A percentile compares a stretch with the other conserved stretches of the same genome.
Evolutionary conservation across 2,888 invertebrate genomes (phyloP).

Genomic region (Tipula vernalis): DNA sequence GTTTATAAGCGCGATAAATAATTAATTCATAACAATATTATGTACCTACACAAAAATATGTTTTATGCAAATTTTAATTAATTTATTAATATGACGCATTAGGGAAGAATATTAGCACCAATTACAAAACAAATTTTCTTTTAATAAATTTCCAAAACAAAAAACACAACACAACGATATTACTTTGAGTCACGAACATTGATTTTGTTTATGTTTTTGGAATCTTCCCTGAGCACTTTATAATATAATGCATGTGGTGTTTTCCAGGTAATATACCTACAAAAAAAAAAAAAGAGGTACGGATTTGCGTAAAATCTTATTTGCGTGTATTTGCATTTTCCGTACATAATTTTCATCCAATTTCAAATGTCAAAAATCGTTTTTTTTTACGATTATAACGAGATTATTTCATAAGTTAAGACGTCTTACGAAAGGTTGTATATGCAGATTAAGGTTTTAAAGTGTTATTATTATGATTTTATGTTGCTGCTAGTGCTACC

Average conservation of each 20-base stretch:
- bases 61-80: background rate
- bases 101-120: background rate
- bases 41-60: background rate
- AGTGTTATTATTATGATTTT: background rate
- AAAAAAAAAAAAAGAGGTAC: background rate
- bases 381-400: background rate
- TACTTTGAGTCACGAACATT: background rate
- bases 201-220: background rate
- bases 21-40: background rate
- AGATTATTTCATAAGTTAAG: background rate
- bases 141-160: background rate
- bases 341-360: background rate
- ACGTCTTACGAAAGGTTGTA: background rate
- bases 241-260: background rate
- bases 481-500: background rate
- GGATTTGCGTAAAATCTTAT: background rate
- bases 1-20: background rate
- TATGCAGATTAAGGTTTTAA: background rate
- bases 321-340: background rate
- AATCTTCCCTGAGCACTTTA: background rate
- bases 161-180: background rate
- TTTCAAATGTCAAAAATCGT: background rate
- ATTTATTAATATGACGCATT: slow-evolving; percentile 4
- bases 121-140: background rate
- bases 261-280: background rate